phyloP scores from a whole-genome alignment of 37 sponge, comb jelly and placozoan species.

The Lycopodina hypogea region DNA sequence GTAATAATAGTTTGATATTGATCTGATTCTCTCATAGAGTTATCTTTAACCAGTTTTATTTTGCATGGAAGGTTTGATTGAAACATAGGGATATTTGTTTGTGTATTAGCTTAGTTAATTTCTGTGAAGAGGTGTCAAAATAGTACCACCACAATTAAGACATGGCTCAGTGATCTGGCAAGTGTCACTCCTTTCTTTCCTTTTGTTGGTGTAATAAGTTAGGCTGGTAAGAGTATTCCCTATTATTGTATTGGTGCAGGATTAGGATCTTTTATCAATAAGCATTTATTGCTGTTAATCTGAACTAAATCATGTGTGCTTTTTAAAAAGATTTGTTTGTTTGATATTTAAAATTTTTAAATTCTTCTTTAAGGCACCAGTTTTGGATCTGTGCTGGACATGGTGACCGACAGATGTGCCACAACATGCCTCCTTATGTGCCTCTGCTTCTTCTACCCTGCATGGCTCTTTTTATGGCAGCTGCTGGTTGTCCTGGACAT shows the following conservation, averaged over 20 bases:
- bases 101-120: too few relatives aligned
- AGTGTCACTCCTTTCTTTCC: too few relatives aligned
- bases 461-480: slow-evolving; percentile 55
- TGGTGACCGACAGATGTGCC: slow-evolving; percentile 87
- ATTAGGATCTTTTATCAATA: neutral
- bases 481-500: slow-evolving; percentile 73
- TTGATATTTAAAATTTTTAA: neutral
- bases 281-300: neutral
- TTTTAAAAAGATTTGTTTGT: neutral
- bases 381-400: slow-evolving; percentile 93
- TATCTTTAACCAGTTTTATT: neutral
- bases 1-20: slow-evolving; percentile 3
- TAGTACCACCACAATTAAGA: neutral
- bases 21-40: too few relatives aligned
- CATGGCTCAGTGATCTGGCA: too few relatives aligned
- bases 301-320: neutral
- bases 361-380: slow-evolving; percentile 41
- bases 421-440: slow-evolving; percentile 73
- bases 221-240: too few relatives aligned
- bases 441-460: slow-evolving; percentile 62
- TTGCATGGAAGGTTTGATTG: too few relatives aligned
- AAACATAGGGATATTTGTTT: too few relatives aligned
- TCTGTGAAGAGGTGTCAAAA: too few relatives aligned
- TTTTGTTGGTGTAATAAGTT: too few relatives aligned
- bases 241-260: too few relatives aligned